Conservation (phyloP, 2,797 vertebrate genomes). For the Enteromius argenteus region DNA sequence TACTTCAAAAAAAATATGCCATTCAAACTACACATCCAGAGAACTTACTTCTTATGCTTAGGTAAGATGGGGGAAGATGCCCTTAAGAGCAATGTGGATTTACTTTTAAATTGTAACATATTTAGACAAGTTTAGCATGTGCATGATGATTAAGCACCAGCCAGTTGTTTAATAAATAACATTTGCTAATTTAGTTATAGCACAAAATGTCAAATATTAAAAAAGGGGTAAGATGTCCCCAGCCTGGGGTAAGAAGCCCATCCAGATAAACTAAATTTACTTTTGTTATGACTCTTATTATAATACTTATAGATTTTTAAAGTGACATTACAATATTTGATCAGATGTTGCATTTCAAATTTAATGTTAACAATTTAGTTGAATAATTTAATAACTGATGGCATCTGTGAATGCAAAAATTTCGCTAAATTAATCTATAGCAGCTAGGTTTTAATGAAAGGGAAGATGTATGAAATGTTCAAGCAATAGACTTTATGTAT, state of each 20-base stretch:
- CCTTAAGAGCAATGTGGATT: background rate
- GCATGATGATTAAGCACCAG: background rate
- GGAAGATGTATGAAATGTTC: background rate
- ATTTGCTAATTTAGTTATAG: background rate
- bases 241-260: background rate
- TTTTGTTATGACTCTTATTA: background rate
- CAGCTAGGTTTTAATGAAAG: background rate
- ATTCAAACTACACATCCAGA: too few species aligned
- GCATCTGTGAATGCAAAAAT: background rate
- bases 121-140: background rate
- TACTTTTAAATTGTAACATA: background rate
- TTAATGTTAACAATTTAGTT: background rate
- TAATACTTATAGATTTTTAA: background rate
- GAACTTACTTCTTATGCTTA: background rate
- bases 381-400: background rate
- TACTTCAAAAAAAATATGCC: background rate
- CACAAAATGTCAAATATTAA: background rate
- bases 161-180: background rate
- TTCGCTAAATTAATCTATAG: background rate
- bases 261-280: background rate
- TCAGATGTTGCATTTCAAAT: background rate
- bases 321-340: background rate
- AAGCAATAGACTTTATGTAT: background rate
- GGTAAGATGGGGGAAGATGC: background rate
- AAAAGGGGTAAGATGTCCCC: background rate